These are phyloP conservation scores for Phaethon lepturus DNA, from an alignment of 2,113 vertebrate species.

Conservation along the genomic window DNA sequence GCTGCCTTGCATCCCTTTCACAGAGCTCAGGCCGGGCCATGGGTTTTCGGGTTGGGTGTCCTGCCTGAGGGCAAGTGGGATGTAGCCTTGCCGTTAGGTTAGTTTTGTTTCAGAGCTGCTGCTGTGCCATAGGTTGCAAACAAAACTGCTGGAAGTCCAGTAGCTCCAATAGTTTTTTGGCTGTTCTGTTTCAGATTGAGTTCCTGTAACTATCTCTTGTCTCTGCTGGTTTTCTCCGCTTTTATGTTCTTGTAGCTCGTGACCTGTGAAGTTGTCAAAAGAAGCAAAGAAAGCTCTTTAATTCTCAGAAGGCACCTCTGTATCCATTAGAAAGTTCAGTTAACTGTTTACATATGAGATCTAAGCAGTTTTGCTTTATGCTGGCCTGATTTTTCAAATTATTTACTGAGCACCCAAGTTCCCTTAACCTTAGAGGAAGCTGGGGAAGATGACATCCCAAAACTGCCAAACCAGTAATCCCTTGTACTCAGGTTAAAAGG, in stretches of 20 bases:
- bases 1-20: background rate
- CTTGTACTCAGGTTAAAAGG: background rate
- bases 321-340: background rate
- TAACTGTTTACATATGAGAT: background rate
- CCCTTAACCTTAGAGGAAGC: background rate
- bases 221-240: background rate
- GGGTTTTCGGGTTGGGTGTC: background rate
- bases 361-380: background rate
- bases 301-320: background rate
- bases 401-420: background rate
- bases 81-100: accelerated
- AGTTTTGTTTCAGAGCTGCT: background rate
- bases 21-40: background rate
- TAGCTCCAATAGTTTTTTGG: background rate
- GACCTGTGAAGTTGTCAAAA: background rate
- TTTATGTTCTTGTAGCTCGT: background rate
- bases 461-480: background rate
- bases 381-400: background rate
- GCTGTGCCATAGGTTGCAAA: background rate
- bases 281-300: background rate
- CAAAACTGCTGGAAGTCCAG: background rate
- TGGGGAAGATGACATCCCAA: background rate
- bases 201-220: background rate
- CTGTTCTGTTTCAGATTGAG: background rate
- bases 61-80: accelerated